These are phyloP conservation scores for Dendropsophus ebraccatus DNA, from an alignment of 2,113 vertebrate species.

Conservation along the genomic window DNA sequence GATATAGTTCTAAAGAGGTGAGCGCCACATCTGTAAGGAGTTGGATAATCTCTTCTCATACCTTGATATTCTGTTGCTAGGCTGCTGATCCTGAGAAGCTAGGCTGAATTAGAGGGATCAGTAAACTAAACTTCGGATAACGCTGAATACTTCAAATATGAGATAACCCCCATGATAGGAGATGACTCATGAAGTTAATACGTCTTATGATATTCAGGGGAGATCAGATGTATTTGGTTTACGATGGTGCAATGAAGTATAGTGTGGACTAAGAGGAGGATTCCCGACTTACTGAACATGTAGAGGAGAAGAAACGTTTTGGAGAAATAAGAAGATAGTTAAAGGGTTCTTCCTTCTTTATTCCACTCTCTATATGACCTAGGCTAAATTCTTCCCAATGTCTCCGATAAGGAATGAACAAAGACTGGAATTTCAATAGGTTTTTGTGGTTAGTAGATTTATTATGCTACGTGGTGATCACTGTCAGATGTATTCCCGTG, in stretches of 20 bases:
- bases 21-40: not conserved
- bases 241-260: not conserved
- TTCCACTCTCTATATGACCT: too few relatives aligned
- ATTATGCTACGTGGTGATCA: too few relatives aligned
- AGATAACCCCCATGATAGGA: not conserved
- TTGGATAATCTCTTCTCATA: not conserved
- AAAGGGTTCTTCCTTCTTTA: too few relatives aligned
- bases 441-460: too few relatives aligned
- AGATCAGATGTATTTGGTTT: not conserved
- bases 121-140: not conserved
- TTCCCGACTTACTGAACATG: too few relatives aligned
- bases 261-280: not conserved
- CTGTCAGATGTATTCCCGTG: too few relatives aligned
- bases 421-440: too few relatives aligned
- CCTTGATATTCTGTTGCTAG: not conserved
- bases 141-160: not conserved
- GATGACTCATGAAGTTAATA: not conserved
- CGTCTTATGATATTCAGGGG: not conserved
- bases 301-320: too few relatives aligned
- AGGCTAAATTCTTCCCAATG: too few relatives aligned
- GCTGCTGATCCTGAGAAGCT: not conserved
- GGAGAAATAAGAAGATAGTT: too few relatives aligned
- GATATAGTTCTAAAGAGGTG: not conserved
- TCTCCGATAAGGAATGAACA: too few relatives aligned
- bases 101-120: not conserved